phyloP scores from a whole-genome alignment of 2,888 invertebrate genomes.

The Odiellus spinosus region DNA sequence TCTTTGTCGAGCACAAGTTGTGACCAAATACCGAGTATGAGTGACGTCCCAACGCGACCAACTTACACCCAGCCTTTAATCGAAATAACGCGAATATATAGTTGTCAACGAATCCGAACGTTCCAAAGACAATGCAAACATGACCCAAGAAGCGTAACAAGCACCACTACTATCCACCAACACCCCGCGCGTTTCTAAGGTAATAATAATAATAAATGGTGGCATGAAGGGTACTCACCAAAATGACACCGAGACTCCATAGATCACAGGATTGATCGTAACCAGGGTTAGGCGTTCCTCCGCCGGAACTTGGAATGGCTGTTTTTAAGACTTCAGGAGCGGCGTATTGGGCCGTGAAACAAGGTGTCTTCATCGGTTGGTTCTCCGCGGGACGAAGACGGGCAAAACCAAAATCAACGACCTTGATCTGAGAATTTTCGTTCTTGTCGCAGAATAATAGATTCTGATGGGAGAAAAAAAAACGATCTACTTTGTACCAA shows the following conservation, averaged over 20 bases:
- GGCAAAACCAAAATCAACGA: slow-evolving; percentile 94
- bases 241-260: slow-evolving; percentile 87
- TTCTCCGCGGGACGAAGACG: slow-evolving; percentile 48
- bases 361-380: slow-evolving; percentile 54
- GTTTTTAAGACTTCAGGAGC: slow-evolving; percentile 79
- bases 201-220: too few relatives aligned
- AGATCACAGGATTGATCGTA: slow-evolving; percentile 89
- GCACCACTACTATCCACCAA: too few relatives aligned
- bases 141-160: too few relatives aligned
- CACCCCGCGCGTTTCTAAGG: too few relatives aligned
- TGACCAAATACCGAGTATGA: too few relatives aligned
- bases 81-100: too few relatives aligned
- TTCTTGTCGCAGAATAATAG: slow-evolving; percentile 42
- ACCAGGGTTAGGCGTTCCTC: slow-evolving; percentile 28
- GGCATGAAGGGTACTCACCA: slow-evolving; percentile 50
- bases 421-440: slow-evolving; percentile 51
- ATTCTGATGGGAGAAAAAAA: slow-evolving; percentile 36
- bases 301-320: slow-evolving; percentile 31
- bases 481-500: slow-evolving; percentile 5
- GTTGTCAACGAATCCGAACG: too few relatives aligned
- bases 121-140: too few relatives aligned
- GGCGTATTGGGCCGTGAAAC: slow-evolving; percentile 86
- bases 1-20: too few relatives aligned
- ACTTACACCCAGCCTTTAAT: too few relatives aligned
- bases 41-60: too few relatives aligned